Evolutionary conservation across 2,888 invertebrate species (phyloP), one percentile per base, ranked within the genome.

Genomic region (Lasioglossum malachurum): DNA sequence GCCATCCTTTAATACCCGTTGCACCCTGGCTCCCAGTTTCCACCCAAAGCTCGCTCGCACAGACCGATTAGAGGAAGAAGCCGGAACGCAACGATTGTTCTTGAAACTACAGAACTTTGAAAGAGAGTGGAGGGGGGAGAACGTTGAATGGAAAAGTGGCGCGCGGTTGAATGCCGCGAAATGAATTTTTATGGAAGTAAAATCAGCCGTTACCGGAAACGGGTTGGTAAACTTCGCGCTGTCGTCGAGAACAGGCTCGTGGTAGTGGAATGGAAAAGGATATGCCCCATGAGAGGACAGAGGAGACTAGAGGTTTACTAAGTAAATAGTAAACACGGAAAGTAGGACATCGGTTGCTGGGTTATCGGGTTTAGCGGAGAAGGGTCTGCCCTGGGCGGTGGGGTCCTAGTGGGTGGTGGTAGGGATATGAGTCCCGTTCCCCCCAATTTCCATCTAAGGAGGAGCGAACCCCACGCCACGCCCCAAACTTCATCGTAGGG

Each of bases 11-110:
- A 53, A 53, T 12, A 64, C 27, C 27, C 27, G 27, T 60, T 27
- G 16, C 60, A 27, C 16, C 60, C 60, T 64, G 27, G 14, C 16
- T 31, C 31, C 14, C 60, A 64, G 14, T 64, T 64, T 60, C 12
- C n/a, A 57, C 57, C 57, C 73, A 31, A n/a, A 49, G 73, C n/a
- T 49, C 16, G 23, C 46, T 38, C n/a, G 75, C 60, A 60, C 16
- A 16, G n/a, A 75, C 72, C 44, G 82, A 82, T 82, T 64, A 53
- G 49, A 44, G n/a, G 71, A 77, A 72, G 81, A 35, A 57, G 67
- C 44, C 72, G 31, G 53, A 46, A 53, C 41, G 60, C 57, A 46
- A 49, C 72, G 72, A 46, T 73, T 73, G 46, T 73, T 73, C 72
- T 44, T 44, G 7, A 19, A 31, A 73, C 27, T 72, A 46, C 44